A percentile compares a stretch with the other conserved stretches of the same genome.
Conservation (phyloP, 2,797 vertebrate species). For the Oreonectes daqikongensis region DNA sequence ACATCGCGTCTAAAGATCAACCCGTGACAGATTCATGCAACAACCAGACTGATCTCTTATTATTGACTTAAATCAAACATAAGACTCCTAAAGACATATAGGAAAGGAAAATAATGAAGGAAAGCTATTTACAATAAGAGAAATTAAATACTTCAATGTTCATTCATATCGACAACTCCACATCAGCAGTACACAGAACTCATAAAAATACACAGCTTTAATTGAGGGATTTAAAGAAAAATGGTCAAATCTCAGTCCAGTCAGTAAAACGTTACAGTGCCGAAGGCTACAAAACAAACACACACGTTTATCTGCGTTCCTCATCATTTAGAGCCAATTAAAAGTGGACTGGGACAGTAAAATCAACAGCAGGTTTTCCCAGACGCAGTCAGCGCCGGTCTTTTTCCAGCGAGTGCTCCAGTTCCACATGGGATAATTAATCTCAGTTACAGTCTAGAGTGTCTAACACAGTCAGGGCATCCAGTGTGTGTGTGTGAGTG, state of each 20-base stretch:
- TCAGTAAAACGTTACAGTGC: constrained; percentile 29
- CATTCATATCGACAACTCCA: background rate
- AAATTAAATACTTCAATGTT: no score
- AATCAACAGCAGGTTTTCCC: constrained; percentile 70
- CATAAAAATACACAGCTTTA: background rate
- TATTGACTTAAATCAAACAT: no score
- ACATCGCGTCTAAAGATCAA: background rate
- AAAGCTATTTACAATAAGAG: no score
- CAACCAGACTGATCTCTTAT: background rate
- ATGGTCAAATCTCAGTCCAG: background rate
- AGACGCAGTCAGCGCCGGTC: constrained; percentile 59
- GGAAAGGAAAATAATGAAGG: no score
- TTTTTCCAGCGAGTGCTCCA: constrained; percentile 65
- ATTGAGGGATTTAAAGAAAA: background rate
- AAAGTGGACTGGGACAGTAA: constrained; percentile 57
- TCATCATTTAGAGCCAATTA: constrained; percentile 75
- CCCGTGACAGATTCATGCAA: background rate
- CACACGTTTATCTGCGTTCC: constrained; percentile 54
- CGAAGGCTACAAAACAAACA: constrained; percentile 46
- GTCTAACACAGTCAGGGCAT: constrained; percentile 33
- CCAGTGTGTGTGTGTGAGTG: constrained; percentile 36
- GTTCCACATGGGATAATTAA: constrained; percentile 76
- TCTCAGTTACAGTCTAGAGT: constrained; percentile 57
- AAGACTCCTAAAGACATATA: no score
- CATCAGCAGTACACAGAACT: constrained; percentile 1